A percentile compares a stretch with the other conserved stretches of the same genome.
Evolutionary conservation across 2,113 vertebrate genomes (phyloP).

Genomic region (Colaptes auratus): DNA sequence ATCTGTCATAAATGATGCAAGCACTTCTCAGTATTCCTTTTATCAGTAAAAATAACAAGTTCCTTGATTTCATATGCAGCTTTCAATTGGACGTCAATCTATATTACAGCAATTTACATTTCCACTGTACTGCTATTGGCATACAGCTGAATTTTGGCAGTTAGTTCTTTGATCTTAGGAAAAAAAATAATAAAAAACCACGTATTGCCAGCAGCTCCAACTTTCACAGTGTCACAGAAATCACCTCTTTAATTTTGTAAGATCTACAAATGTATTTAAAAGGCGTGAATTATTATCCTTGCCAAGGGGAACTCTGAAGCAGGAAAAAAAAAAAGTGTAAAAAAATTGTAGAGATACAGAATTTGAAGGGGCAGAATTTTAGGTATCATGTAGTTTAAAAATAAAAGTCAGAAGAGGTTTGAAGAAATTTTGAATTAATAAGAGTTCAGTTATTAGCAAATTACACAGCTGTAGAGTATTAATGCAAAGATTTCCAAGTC

Average conservation of each 20-base stretch:
- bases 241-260: not conserved
- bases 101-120: slow-evolving; percentile 37
- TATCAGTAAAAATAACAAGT: slow-evolving; percentile 26
- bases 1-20: slow-evolving; percentile 49
- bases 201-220: not conserved
- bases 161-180: not conserved
- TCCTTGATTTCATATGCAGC: slow-evolving; percentile 15
- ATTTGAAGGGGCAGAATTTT: not conserved
- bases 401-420: not conserved
- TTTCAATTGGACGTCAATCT: slow-evolving; percentile 17
- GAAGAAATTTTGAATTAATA: not conserved
- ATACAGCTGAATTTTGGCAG: not conserved
- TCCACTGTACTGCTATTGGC: not conserved
- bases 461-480: not conserved
- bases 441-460: not conserved
- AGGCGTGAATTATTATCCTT: not conserved
- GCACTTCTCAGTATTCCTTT: slow-evolving; percentile 4
- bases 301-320: not conserved
- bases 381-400: not conserved
- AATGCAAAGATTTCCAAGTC: not conserved
- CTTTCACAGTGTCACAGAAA: not conserved
- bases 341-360: not conserved
- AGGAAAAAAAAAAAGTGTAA: not conserved
- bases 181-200: not conserved
- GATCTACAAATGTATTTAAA: not conserved